Conservation (phyloP, 1,140 invertebrate genomes). For the Magallana gigas region DNA sequence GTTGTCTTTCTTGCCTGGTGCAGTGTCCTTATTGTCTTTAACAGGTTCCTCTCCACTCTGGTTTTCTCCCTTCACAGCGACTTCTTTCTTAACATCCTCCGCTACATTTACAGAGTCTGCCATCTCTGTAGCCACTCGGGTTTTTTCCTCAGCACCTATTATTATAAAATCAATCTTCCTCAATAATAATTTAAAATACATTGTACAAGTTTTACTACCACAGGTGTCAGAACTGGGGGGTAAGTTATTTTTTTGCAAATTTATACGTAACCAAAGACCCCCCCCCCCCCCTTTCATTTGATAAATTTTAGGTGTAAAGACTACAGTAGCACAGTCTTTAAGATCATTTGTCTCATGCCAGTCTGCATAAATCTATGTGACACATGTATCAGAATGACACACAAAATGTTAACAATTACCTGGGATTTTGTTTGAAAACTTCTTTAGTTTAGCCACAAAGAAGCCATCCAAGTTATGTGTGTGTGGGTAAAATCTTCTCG, state of each 20-base stretch:
- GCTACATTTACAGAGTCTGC: not conserved
- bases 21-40: slow-evolving; percentile 11
- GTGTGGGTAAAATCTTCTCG: slow-evolving; percentile 97
- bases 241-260: not conserved
- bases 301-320: too few relatives aligned
- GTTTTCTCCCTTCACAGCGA: not conserved
- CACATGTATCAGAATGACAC: not conserved
- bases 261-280: too few relatives aligned
- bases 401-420: not conserved
- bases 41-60: not conserved
- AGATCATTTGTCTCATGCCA: not conserved
- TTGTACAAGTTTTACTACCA: not conserved
- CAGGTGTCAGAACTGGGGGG: not conserved
- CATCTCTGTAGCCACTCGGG: not conserved
- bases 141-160: slow-evolving; percentile 12
- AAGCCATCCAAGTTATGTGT: slow-evolving; percentile 99
- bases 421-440: slow-evolving; percentile 90
- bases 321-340: too few relatives aligned
- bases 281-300: too few relatives aligned
- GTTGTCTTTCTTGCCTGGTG: slow-evolving; percentile 42
- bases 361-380: not conserved
- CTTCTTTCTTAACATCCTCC: slow-evolving; percentile 6
- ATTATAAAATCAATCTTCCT: not conserved
- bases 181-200: too few relatives aligned
- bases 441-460: slow-evolving; percentile 99